Evolutionary conservation across 2,113 vertebrate species (phyloP).

Genomic region (Circaetus gallicus): DNA sequence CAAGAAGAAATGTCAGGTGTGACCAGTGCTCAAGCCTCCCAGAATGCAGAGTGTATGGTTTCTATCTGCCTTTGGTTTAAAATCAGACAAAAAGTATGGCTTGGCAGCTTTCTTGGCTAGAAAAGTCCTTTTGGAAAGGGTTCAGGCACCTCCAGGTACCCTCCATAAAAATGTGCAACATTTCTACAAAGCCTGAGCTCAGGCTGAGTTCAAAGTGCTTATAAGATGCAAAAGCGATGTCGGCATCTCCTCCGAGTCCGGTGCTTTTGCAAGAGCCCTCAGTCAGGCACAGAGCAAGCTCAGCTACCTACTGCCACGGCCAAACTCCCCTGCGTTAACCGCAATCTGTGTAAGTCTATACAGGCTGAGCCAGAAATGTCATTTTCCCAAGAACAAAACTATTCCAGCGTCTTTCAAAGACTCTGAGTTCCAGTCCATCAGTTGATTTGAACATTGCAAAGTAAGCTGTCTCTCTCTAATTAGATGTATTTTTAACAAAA

Average conservation of each 20-base stretch:
- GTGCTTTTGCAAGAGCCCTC: neutral
- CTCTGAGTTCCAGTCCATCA: neutral
- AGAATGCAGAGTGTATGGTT: neutral
- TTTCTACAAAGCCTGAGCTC: neutral
- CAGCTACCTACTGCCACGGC: neutral
- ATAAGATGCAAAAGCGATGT: neutral
- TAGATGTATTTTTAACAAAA: neutral
- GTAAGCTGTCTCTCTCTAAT: neutral
- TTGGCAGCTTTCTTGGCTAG: neutral
- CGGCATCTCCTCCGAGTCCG: rapidly evolving
- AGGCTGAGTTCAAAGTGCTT: neutral
- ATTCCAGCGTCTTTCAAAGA: neutral
- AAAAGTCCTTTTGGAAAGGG: neutral
- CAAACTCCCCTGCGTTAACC: rapidly evolving
- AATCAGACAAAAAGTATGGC: neutral
- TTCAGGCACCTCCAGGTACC: neutral
- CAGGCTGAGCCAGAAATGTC: neutral
- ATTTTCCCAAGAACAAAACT: neutral
- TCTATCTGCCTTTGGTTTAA: neutral
- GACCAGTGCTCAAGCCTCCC: neutral
- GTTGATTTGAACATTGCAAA: neutral
- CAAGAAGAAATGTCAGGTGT: neutral
- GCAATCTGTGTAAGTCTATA: neutral
- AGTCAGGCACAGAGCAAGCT: neutral
- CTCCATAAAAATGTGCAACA: neutral